Evolutionary conservation across 2,113 vertebrate species (phyloP), one percentile per base, ranked within the genome.

Genomic region (Equus quagga): DNA sequence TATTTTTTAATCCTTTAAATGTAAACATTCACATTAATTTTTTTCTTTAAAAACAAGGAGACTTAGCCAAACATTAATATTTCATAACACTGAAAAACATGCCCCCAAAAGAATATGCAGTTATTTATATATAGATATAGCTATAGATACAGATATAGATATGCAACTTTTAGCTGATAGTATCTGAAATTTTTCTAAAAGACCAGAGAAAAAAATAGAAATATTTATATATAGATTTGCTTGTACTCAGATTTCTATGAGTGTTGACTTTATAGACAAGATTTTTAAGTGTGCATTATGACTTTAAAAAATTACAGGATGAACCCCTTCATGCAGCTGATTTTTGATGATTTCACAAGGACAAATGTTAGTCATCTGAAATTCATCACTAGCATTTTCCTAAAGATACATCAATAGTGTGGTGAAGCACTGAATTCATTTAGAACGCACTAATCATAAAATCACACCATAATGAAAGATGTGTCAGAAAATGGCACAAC

Each of bases 361-460:
- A 96, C 41, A 92, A 79, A 92, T 84, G 88, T 96, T 33, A 94
- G 72, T 95, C 80, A 88, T 95, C 75, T 98, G 58, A 95, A 96
- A 95, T 97, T 94, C 81, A 85, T 95, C 87, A 96, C 65, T 28
- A 94, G 33, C 28, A 54, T 82, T 97, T 96, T 93, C 44, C 60
- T 5, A 58, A 78, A 96, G 72, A 95, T 93, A 86, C 17, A 94
- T 95, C 79, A 97, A 80, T 76, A 85, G 73, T 93, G 72, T 80
- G 87, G 21, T 62, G 62, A 93, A 94, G 76, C 92, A 79, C 5
- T 89, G 76, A 96, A 96, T 91, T 97, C 79, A 95, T 76, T 93
- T 91, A 73, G 46, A 95, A 91, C 62, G 23, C 70, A 58, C 72
- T 91, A 91, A 97, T 97, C 70, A 95, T 69, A 93, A 97, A 96